Base-by-base conservation (phyloP, 1,140 invertebrate genomes). In the Phymastichus coffea region DNA sequence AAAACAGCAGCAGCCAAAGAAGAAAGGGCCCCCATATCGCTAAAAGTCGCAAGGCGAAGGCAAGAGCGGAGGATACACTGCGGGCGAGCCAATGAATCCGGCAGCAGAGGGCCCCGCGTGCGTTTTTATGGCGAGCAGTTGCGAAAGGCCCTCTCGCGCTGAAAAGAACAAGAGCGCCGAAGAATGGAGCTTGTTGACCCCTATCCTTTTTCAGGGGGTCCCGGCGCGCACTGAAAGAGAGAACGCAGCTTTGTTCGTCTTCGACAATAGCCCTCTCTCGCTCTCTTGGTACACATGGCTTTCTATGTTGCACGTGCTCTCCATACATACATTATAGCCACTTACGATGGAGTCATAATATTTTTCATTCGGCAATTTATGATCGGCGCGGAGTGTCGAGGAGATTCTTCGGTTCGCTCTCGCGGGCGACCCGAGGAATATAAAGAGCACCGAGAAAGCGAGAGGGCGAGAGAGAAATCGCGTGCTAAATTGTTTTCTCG, bases 281-380 rank as follows among this genome's bases (percentile, higher is more conserved):
- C 48, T 40, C 46, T 19, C 20, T 26, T 43, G 23, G 10, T 19
- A 20, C 8, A 56, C 23, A 28, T 61, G 41, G 54, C 41, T 48
- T 41, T 54, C 47, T 30, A 23, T 30, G 15, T 43, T 19, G 15
- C 35, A 38, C 38, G 22, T 28, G 26, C 52, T 52, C 43, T 35
- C 30, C 37, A n/a, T n/a, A n/a, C 64, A 71, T 70, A 64, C 67
- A 64, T 63, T 71, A 66, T 65, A 57, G 52, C 57, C 65, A 69
- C 64, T 69, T 67, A 64, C 64, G 71, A 74, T 73, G 67, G 66
- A 72, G 66, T 64, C 68, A 62, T 70, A 71, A 73, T 75, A 73
- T 71, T 69, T 71, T 61, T 68, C 63, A 63, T 63, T 43, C 54
- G 56, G 28, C 51, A 57, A 68, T 70, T 68, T 70, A 70, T 68